phyloP scores from a whole-genome alignment of 37 sponge, comb jelly and placozoan species.

The Chondrilla cf. caribensis region DNA sequence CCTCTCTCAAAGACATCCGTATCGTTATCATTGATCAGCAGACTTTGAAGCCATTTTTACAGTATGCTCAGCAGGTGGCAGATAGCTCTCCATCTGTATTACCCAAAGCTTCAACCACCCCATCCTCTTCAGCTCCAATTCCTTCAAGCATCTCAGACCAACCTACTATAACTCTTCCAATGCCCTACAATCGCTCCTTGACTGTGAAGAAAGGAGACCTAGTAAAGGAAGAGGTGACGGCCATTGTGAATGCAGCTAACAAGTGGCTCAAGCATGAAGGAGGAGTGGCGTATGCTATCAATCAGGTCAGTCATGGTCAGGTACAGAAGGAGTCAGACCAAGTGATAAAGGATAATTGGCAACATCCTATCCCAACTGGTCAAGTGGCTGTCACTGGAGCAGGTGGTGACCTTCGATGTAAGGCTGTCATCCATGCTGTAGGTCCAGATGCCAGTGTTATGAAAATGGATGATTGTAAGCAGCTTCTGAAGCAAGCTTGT shows the following conservation, averaged over 20 bases:
- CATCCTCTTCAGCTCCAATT: neutral
- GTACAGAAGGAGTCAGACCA: conserved; percentile 32
- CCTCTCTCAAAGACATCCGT: conserved; percentile 50
- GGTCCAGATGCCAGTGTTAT: conserved; percentile 38
- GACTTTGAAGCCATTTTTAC: neutral
- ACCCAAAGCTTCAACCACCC: neutral
- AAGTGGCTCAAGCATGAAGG: conserved; percentile 25
- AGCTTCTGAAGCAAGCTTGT: conserved; percentile 28
- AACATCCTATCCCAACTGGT: conserved; percentile 33
- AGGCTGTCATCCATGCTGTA: conserved; percentile 65
- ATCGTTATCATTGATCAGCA: conserved; percentile 64
- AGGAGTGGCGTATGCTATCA: conserved; percentile 68
- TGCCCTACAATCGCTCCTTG: neutral
- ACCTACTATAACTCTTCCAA: no score
- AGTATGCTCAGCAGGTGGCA: neutral
- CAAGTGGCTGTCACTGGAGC: conserved; percentile 44
- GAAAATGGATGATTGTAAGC: neutral
- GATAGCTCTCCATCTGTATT: no score
- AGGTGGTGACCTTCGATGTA: conserved; percentile 57
- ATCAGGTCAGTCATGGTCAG: conserved; percentile 37
- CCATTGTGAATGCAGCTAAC: neutral
- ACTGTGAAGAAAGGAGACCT: conserved; percentile 2
- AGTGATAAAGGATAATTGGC: neutral
- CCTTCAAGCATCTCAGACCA: neutral
- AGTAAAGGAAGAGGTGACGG: neutral